Percentiles rank a stretch among this genome's conserved stretches.
Conservation (phyloP, 2,113 vertebrate species). For the Lipotes vexillifer region DNA sequence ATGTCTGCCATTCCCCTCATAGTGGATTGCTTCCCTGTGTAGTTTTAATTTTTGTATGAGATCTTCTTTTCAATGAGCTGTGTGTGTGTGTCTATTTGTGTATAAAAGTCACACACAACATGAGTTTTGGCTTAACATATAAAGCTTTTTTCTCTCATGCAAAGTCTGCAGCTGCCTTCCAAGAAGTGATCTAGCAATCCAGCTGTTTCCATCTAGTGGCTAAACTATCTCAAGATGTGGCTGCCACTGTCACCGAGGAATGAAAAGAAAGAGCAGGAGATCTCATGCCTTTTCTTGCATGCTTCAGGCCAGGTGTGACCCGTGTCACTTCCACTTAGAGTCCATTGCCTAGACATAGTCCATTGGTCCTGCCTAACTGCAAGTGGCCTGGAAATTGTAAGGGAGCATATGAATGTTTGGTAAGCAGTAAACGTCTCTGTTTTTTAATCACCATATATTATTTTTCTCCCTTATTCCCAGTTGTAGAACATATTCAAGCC, state of each 20-base stretch:
- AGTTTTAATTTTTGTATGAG: not conserved
- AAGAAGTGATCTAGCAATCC: not conserved
- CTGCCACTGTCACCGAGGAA: not conserved
- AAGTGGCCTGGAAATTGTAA: not conserved
- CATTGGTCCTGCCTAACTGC: not conserved
- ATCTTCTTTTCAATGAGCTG: not conserved
- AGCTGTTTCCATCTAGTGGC: constrained; percentile 28
- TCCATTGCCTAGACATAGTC: not conserved
- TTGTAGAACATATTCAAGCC: not conserved
- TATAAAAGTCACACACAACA: not conserved
- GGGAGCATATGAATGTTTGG: not conserved
- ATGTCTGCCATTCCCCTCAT: not conserved
- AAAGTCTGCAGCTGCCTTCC: not conserved
- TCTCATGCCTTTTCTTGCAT: not conserved
- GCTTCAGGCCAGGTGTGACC: not conserved
- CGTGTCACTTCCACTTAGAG: not conserved
- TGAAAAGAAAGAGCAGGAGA: not conserved
- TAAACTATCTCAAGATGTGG: constrained; percentile 11
- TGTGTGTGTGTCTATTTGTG: not conserved
- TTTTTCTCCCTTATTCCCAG: not conserved
- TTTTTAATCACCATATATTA: not conserved
- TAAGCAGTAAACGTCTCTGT: not conserved
- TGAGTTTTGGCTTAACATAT: not conserved
- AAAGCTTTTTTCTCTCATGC: constrained; percentile 29
- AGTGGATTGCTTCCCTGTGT: not conserved